Conservation (phyloP, 2,888 invertebrate species). For the Tiphia femorata region DNA sequence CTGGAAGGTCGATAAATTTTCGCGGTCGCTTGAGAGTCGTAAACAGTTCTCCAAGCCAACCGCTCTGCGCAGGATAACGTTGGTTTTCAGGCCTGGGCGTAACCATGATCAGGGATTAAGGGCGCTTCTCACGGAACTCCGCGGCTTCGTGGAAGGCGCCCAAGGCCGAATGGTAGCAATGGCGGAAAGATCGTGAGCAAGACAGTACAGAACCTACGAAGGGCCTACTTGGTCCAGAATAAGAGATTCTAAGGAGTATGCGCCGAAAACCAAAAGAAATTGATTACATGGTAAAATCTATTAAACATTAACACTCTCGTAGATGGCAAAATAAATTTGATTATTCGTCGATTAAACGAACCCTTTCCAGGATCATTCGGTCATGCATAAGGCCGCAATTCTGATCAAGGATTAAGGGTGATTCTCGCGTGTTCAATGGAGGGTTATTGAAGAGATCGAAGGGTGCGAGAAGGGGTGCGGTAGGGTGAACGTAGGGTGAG, state of each 20-base stretch:
- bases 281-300: too few relatives aligned
- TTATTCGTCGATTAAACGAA: too few relatives aligned
- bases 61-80: conserved; percentile 7
- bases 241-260: too few relatives aligned
- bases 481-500: background rate
- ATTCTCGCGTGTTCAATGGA: conserved; percentile 23
- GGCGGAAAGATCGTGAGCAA: conserved; percentile 4
- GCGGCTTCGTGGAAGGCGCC: conserved; percentile 17
- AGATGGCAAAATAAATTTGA: too few relatives aligned
- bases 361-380: too few relatives aligned
- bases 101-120: conserved; percentile 32
- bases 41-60: background rate
- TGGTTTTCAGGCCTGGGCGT: conserved; percentile 18
- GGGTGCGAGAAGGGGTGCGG: conserved; percentile 1
- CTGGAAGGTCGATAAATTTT: too few relatives aligned
- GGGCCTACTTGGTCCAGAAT: too few relatives aligned
- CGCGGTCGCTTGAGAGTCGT: too few relatives aligned
- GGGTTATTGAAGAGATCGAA: background rate
- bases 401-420: conserved; percentile 33
- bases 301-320: too few relatives aligned
- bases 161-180: too few relatives aligned
- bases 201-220: too few relatives aligned
- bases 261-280: too few relatives aligned
- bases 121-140: conserved; percentile 24
- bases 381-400: conserved; percentile 9